Percentiles rank a stretch among this genome's conserved stretches.
These are phyloP conservation scores for Rhinopomastus cyanomelas DNA, from an alignment of 2,113 vertebrate genomes.

Conservation along the genomic window DNA sequence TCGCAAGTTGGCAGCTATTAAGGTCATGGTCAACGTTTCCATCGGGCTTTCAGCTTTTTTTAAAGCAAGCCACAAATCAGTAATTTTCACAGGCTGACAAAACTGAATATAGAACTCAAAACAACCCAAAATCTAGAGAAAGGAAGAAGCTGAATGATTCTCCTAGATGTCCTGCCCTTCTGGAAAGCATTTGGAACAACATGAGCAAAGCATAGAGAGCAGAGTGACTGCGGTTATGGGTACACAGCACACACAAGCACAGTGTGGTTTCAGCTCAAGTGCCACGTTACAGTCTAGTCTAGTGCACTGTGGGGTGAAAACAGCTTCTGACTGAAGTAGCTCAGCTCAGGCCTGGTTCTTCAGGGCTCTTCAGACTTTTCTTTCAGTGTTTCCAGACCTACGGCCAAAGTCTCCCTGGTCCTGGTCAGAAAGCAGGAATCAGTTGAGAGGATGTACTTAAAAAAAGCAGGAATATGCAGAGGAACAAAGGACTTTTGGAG, in stretches of 20 bases:
- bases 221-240: not conserved
- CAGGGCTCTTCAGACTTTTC: not conserved
- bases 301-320: not conserved
- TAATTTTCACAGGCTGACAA: not conserved
- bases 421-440: conserved; percentile 10
- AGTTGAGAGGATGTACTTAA: not conserved
- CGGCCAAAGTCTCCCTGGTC: not conserved
- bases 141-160: not conserved
- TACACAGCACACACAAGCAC: not conserved
- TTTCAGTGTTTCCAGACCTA: not conserved
- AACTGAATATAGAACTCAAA: not conserved
- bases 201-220: not conserved
- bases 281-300: not conserved
- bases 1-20: not conserved
- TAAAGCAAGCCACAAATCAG: not conserved
- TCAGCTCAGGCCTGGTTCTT: not conserved
- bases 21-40: not conserved
- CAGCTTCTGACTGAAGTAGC: not conserved
- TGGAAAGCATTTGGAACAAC: not conserved
- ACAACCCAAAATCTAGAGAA: not conserved
- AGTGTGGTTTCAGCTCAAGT: not conserved
- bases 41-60: not conserved
- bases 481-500: not conserved
- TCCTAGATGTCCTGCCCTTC: not conserved
- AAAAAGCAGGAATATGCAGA: conserved; percentile 1